Conservation (phyloP, 2,113 vertebrate genomes). For the Tachycineta bicolor region DNA sequence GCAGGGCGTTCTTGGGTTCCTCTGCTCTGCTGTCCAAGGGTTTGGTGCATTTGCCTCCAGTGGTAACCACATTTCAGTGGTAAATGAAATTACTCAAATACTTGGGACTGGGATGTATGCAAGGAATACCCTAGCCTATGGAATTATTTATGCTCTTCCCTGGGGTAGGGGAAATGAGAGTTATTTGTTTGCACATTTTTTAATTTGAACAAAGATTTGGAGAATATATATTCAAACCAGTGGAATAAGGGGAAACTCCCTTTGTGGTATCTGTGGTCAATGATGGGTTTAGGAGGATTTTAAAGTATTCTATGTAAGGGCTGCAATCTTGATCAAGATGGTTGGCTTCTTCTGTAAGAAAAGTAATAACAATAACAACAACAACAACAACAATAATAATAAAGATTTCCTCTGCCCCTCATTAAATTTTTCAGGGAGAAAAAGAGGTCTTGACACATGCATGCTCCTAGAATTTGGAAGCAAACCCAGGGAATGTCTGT, state of each 20-base stretch:
- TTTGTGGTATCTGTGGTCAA: neutral
- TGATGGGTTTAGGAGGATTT: neutral
- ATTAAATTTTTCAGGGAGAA: neutral
- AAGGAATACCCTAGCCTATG: neutral
- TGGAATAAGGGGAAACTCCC: neutral
- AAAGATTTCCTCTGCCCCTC: neutral
- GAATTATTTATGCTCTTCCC: slow-evolving; percentile 19
- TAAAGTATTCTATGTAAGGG: neutral
- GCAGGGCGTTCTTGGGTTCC: neutral
- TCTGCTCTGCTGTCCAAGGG: neutral
- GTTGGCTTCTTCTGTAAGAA: neutral
- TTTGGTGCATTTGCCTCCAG: slow-evolving; percentile 33
- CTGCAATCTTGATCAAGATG: neutral
- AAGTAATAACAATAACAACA: neutral
- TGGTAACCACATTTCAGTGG: neutral
- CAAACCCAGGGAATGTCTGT: neutral
- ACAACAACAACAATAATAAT: neutral
- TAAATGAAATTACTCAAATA: neutral
- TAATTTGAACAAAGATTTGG: slow-evolving; percentile 11
- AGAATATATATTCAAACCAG: neutral
- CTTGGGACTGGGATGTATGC: neutral
- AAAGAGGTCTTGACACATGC: neutral
- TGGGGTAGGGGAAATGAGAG: slow-evolving; percentile 3
- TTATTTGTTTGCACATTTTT: slow-evolving; percentile 9
- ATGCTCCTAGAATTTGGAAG: neutral